phyloP scores from a whole-genome alignment of 2,888 invertebrate genomes.

The Sericinus montela region DNA sequence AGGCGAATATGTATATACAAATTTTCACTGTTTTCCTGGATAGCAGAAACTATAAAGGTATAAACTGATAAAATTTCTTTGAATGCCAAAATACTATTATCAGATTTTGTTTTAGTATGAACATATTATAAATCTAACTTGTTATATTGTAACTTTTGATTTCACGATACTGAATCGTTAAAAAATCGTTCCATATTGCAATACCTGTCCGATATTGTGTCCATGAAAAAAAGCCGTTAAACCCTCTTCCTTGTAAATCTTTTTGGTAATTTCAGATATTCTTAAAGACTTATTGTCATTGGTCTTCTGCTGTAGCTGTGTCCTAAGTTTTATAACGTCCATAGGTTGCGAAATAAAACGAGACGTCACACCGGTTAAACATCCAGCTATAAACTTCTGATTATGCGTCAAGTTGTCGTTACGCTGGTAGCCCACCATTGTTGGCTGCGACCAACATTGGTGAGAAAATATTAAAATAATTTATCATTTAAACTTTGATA shows the following conservation, averaged over 20 bases:
- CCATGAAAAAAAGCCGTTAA: constrained; percentile 95
- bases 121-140: too few relatives aligned
- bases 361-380: constrained; percentile 47
- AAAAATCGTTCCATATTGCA: background rate
- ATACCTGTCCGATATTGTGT: constrained; percentile 92
- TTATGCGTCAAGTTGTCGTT: constrained; percentile 44
- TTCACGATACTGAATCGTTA: too few relatives aligned
- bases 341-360: constrained; percentile 83
- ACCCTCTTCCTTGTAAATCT: constrained; percentile 91
- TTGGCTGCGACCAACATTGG: constrained; percentile 10
- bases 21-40: too few relatives aligned
- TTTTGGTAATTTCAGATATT: constrained; percentile 81
- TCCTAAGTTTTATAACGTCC: constrained; percentile 96
- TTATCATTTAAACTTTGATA: too few relatives aligned
- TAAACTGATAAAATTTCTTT: too few relatives aligned
- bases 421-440: constrained; percentile 58
- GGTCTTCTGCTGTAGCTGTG: constrained; percentile 91
- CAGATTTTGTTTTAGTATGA: too few relatives aligned
- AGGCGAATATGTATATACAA: too few relatives aligned
- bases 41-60: too few relatives aligned
- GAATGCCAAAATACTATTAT: too few relatives aligned
- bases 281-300: constrained; percentile 17
- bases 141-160: too few relatives aligned
- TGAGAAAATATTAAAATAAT: background rate
- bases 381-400: constrained; percentile 56